These are phyloP conservation scores for Dryomyza anilis DNA, from an alignment of 2,888 invertebrate genomes.

Conservation along the genomic window DNA sequence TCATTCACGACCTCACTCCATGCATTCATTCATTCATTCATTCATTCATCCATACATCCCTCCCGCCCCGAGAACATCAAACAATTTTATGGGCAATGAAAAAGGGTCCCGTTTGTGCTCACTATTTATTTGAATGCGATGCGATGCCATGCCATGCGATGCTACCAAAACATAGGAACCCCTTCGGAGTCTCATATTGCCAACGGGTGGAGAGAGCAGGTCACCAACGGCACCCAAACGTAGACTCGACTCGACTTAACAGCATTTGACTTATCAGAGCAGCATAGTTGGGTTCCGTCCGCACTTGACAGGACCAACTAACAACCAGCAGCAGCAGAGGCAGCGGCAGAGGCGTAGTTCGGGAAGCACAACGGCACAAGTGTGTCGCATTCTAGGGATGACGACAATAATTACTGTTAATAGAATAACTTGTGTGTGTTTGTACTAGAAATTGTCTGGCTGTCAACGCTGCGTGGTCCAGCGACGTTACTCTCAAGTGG, in stretches of 20 bases:
- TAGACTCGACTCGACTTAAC: not conserved
- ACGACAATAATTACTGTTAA: slow-evolving; percentile 1
- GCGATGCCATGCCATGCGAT: not conserved
- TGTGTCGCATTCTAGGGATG: not conserved
- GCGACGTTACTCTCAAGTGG: too few species aligned
- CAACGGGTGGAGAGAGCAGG: too few species aligned
- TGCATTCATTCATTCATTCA: too few species aligned
- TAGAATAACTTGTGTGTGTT: not conserved
- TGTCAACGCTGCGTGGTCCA: slow-evolving; percentile 8
- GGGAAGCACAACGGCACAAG: not conserved
- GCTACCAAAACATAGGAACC: not conserved
- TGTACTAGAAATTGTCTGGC: not conserved
- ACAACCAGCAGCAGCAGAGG: too few species aligned
- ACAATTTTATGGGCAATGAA: slow-evolving; percentile 12
- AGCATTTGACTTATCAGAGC: slow-evolving; percentile 4
- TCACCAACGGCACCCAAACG: not conserved
- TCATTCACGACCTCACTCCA: too few species aligned
- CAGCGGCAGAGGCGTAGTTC: not conserved
- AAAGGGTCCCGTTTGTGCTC: slow-evolving; percentile 6
- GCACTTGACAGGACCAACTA: slow-evolving; percentile 3
- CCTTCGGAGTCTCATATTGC: slow-evolving; percentile 11
- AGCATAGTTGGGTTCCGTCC: too few species aligned
- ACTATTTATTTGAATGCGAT: slow-evolving; percentile 11
- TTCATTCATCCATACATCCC: too few species aligned
- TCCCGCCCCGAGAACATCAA: slow-evolving; percentile 6